Evolutionary conservation across 2,797 vertebrate genomes (phyloP).

Genomic region (Cygnus olor): DNA sequence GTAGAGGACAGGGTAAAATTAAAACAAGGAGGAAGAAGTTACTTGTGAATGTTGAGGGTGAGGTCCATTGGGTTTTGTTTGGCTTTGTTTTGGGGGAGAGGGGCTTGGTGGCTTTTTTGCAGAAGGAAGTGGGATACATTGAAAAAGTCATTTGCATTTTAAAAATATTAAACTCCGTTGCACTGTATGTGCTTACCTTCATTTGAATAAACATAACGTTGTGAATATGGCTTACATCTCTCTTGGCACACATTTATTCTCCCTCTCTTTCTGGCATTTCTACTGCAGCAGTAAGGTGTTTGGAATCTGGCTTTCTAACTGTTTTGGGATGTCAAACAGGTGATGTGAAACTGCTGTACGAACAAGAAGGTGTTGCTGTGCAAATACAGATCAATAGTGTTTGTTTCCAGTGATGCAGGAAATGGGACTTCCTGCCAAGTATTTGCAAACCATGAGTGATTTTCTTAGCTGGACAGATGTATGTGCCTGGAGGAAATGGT

Average conservation of each 20-base stretch:
- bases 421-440: not conserved
- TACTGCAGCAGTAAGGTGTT: not conserved
- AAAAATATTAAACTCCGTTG: not conserved
- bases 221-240: not conserved
- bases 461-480: not conserved
- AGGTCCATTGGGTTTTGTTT: fast-evolving
- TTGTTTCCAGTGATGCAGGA: not conserved
- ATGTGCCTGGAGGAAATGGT: not conserved
- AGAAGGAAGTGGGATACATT: not conserved
- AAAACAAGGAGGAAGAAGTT: not conserved
- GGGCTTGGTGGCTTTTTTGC: not conserved
- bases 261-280: not conserved
- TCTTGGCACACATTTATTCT: not conserved
- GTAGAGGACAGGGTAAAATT: not conserved
- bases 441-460: not conserved
- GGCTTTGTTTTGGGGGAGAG: not conserved
- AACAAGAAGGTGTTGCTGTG: not conserved
- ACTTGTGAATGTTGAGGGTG: not conserved
- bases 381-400: not conserved
- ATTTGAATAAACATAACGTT: not conserved
- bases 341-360: not conserved
- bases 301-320: not conserved
- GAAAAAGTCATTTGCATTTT: not conserved
- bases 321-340: not conserved
- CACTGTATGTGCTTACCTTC: not conserved